Percentiles rank a stretch among this genome's conserved stretches.
phyloP scores from a whole-genome alignment of 2,797 vertebrate species.

The Pogoniulus pusillus region DNA sequence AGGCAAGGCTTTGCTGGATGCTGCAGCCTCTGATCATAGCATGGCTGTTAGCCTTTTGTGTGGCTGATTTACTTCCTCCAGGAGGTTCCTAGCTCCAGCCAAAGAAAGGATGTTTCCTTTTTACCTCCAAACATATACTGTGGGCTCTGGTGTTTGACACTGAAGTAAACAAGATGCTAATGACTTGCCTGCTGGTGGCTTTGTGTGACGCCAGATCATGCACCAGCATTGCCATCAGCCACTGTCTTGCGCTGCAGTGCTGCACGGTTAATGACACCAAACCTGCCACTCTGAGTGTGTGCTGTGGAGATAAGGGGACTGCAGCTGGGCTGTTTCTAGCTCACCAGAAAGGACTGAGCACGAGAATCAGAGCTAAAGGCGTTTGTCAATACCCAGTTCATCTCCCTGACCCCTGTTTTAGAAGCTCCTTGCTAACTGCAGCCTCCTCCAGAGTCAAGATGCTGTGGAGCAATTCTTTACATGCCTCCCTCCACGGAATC shows the following conservation, averaged over 20 bases:
- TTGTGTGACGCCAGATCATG: background rate
- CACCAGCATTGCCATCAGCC: slow-evolving; percentile 13
- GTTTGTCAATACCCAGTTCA: background rate
- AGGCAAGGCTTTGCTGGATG: background rate
- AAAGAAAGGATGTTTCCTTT: background rate
- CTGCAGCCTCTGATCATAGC: background rate
- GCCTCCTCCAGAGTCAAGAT: accelerated
- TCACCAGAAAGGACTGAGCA: background rate
- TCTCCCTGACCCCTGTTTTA: background rate
- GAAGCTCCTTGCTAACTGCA: background rate
- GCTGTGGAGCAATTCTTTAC: background rate
- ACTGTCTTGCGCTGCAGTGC: background rate
- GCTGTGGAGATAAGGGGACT: slow-evolving; percentile 18
- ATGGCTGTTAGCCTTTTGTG: background rate
- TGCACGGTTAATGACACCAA: background rate
- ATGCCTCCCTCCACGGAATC: background rate
- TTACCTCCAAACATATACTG: accelerated
- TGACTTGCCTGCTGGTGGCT: background rate
- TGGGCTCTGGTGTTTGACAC: background rate
- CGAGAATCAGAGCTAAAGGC: background rate
- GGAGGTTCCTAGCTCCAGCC: background rate
- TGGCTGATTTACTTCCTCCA: background rate
- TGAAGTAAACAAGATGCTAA: slow-evolving; percentile 4
- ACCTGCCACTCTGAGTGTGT: background rate
- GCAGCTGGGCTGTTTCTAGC: background rate